Evolutionary conservation across 1,140 invertebrate species (phyloP), one percentile per base, ranked within the genome.

Genomic region (Lucilia sericata): DNA sequence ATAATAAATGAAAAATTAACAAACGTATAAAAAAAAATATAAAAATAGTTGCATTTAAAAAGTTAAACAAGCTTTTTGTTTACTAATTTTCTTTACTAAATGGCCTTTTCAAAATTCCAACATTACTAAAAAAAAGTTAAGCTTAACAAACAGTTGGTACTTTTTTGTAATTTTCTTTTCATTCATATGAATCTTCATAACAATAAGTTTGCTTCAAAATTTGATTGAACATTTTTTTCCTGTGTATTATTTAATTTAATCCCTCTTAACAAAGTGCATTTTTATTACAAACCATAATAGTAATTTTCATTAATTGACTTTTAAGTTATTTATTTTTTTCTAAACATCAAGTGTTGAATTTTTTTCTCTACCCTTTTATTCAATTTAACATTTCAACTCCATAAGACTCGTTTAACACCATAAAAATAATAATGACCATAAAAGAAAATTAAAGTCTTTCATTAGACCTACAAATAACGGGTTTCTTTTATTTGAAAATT

Each of bases 231-330:
- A 42, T 2, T 8, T 17, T n/a, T 60, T 60, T n/a, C 14, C n/a
- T 60, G 7, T 14, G 5, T n/a, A 60, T 30, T 30, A 30, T 30
- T 30, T 30, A 30, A 30, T 30, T 30, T 30, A 30, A 30, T 30
- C 25, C 25, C 25, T 30, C 25, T 30, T 30, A 30, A 30, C 25
- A 30, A 30, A 30, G 3, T 30, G 25, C 1, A 30, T 60, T 60
- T 60, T 60, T 60, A 60, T 14, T 60, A 60, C 55, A 17, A 30
- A 3, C 14, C 55, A 60, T 60, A 60, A 60, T n/a, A 60, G 55
- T 60, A n/a, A 60, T 60, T 60, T 60, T 60, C 55, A n/a, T 60
- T 60, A 60, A 60, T n/a, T 60, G 55, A 60, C 17, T 60, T 60
- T 60, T 60, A 60, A 60, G 14, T 60, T 60, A n/a, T n/a, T 30